phyloP scores from a whole-genome alignment of 2,888 invertebrate species.

The Anaspis maculata region DNA sequence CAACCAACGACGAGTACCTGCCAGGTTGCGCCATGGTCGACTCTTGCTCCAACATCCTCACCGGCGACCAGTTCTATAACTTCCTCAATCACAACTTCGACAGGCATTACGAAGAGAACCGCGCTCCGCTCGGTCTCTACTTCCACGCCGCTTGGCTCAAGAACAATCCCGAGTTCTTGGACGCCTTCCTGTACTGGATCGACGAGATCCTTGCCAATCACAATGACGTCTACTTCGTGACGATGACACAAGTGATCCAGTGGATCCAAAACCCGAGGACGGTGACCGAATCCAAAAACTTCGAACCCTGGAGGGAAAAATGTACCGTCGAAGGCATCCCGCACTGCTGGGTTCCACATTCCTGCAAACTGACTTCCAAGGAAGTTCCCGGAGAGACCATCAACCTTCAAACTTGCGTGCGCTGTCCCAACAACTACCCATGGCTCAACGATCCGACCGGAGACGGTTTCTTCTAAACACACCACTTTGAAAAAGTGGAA shows the following conservation, averaged over 20 bases:
- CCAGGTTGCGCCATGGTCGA: conserved; percentile 93
- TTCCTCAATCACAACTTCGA: conserved; percentile 92
- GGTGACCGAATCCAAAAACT: conserved; percentile 76
- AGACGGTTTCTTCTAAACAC: conserved; percentile 79
- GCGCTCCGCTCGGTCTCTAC: conserved; percentile 81
- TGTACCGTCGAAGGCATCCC: conserved; percentile 77
- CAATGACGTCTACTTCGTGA: conserved; percentile 89
- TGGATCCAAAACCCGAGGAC: conserved; percentile 92
- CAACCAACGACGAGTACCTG: conserved; percentile 78
- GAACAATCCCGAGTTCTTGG: conserved; percentile 86
- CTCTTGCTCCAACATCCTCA: conserved; percentile 86
- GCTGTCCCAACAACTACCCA: conserved; percentile 91
- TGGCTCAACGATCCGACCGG: conserved; percentile 91
- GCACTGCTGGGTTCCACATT: conserved; percentile 82
- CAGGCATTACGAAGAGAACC: conserved; percentile 83
- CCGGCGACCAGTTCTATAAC: conserved; percentile 89
- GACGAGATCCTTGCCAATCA: conserved; percentile 78
- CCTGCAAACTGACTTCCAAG: conserved; percentile 85
- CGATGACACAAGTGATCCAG: conserved; percentile 93
- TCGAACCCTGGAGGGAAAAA: conserved; percentile 92
- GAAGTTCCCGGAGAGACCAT: conserved; percentile 92
- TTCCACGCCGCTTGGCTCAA: conserved; percentile 93
- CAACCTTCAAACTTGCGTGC: conserved; percentile 85
- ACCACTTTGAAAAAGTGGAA: conserved; percentile 14
- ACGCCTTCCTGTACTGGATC: conserved; percentile 89